These are phyloP conservation scores for Aphelinus certus DNA, from an alignment of 1,140 invertebrate genomes.

Conservation along the genomic window DNA sequence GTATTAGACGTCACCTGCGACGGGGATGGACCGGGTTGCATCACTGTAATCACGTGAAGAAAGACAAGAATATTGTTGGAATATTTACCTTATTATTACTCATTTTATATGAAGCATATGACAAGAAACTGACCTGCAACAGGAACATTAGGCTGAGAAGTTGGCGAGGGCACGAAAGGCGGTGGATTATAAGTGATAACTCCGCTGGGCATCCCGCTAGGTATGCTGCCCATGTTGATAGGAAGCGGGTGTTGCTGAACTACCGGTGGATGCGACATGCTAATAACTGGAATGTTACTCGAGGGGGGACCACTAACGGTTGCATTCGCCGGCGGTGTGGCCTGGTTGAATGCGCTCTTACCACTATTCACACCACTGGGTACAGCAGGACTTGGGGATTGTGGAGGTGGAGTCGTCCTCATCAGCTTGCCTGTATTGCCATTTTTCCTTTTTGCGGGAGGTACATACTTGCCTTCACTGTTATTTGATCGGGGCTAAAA, in stretches of 20 bases:
- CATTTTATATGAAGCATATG: neutral
- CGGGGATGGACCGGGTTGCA: no score
- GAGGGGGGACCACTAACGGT: constrained; percentile 58
- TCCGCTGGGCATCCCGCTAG: constrained; percentile 61
- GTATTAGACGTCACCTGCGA: no score
- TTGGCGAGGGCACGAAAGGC: constrained; percentile 57
- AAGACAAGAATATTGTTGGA: no score
- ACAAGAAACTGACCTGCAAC: constrained; percentile 21
- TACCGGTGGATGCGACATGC: constrained; percentile 55
- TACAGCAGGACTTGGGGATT: constrained; percentile 54
- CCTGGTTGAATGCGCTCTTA: constrained; percentile 61
- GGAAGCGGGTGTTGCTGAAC: constrained; percentile 57
- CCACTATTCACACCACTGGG: constrained; percentile 9
- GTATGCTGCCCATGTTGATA: constrained; percentile 59
- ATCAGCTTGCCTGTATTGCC: constrained; percentile 69
- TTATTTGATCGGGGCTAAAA: constrained; percentile 34
- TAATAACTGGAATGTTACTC: constrained; percentile 60
- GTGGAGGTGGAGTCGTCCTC: constrained; percentile 68
- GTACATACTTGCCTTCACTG: constrained; percentile 76
- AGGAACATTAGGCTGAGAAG: constrained; percentile 41
- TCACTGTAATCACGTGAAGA: no score
- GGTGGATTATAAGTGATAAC: constrained; percentile 62
- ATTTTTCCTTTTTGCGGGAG: constrained; percentile 79
- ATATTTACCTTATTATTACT: no score
- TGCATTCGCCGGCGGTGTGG: constrained; percentile 55